Conservation (phyloP, 2,797 vertebrate species). For the Etheostoma nigrum region DNA sequence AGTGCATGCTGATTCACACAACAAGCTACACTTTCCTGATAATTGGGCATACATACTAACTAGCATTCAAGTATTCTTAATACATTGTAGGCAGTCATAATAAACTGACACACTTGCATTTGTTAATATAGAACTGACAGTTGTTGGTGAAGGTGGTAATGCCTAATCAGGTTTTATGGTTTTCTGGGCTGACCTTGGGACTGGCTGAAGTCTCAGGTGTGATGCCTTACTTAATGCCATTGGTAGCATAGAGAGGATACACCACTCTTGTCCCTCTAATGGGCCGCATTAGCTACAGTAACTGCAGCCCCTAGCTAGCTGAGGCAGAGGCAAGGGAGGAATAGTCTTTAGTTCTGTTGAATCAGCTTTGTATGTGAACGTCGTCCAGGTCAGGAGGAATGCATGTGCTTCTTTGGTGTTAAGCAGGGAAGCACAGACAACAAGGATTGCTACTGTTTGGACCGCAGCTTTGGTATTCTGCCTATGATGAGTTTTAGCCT, state of each 20-base stretch:
- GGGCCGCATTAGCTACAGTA: neutral
- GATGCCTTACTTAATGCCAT: conserved; percentile 44
- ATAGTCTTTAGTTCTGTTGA: conserved; percentile 56
- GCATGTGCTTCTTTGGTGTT: conserved; percentile 77
- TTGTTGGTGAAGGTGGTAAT: conserved; percentile 57
- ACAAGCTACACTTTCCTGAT: neutral
- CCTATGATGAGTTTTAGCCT: conserved; percentile 34
- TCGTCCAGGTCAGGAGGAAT: conserved; percentile 73
- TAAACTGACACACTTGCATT: neutral
- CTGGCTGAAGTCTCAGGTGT: conserved; percentile 44
- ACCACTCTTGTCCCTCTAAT: conserved; percentile 28
- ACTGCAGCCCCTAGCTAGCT: conserved; percentile 22
- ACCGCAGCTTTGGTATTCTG: conserved; percentile 26
- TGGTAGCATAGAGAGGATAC: conserved; percentile 40
- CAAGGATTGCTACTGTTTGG: conserved; percentile 73
- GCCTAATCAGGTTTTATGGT: conserved; percentile 73
- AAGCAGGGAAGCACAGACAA: conserved; percentile 58
- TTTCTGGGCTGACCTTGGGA: conserved; percentile 68
- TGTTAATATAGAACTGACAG: conserved; percentile 37
- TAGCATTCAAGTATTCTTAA: neutral
- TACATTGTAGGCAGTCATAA: conserved; percentile 1
- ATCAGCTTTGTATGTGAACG: conserved; percentile 59
- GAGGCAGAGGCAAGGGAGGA: conserved; percentile 28
- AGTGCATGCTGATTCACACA: neutral
- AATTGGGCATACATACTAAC: neutral